Evolutionary conservation across 2,797 vertebrate genomes (phyloP).

Genomic region (Phoxinus dragarum): DNA sequence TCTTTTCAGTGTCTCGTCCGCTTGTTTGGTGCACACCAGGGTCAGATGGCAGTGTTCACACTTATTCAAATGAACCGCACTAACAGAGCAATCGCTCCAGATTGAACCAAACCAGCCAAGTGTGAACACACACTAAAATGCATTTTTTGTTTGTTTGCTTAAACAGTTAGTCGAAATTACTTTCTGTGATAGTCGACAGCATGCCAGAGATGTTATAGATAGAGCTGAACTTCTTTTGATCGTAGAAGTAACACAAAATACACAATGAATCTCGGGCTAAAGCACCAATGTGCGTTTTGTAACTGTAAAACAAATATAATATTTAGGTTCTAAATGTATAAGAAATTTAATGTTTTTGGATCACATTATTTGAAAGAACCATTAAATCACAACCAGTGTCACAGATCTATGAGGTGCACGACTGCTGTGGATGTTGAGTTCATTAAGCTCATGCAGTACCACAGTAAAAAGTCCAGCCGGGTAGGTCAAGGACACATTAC

Average conservation of each 20-base stretch:
- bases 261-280: background rate
- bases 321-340: background rate
- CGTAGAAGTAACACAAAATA: background rate
- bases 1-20: too few species aligned
- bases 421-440: conserved; percentile 18
- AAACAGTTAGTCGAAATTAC: background rate
- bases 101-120: too few species aligned
- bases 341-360: background rate
- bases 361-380: background rate
- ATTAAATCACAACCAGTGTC: background rate
- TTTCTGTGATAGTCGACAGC: background rate
- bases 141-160: background rate
- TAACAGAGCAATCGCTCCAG: too few species aligned
- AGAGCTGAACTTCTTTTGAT: background rate
- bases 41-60: too few species aligned
- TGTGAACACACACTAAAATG: too few species aligned
- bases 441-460: background rate
- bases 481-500: background rate
- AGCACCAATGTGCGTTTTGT: background rate
- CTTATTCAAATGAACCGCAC: too few species aligned
- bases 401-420: background rate
- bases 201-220: background rate
- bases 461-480: background rate
- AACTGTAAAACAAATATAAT: background rate
- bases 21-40: too few species aligned